Percentiles rank a stretch among this genome's conserved stretches.
Evolutionary conservation across 1,140 invertebrate species (phyloP).

Genomic region (Pseudomyrmex flavicornis): DNA sequence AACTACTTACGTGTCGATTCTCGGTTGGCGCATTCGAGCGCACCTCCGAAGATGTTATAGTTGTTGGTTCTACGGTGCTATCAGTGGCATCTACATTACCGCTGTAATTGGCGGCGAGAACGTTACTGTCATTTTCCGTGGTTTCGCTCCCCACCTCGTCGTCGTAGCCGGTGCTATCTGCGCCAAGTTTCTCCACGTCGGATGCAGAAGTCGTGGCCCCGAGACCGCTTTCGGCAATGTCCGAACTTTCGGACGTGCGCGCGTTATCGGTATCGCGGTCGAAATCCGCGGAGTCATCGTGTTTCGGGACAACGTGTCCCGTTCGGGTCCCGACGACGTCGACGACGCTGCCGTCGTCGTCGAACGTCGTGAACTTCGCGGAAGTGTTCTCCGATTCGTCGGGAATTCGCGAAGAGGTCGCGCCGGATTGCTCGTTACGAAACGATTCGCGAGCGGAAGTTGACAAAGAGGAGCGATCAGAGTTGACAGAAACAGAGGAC

Average conservation of each 20-base stretch:
- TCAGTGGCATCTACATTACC: slow-evolving; percentile 32
- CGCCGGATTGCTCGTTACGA: not conserved
- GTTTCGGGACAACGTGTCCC: not conserved
- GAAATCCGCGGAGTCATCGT: not conserved
- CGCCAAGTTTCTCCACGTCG: slow-evolving; percentile 21
- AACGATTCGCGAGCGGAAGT: slow-evolving; percentile 7
- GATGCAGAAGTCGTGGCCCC: slow-evolving; percentile 10
- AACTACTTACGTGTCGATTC: slow-evolving; percentile 56
- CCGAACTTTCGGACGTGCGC: slow-evolving; percentile 40
- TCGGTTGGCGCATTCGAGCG: not conserved
- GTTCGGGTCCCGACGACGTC: not conserved
- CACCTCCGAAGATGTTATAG: not conserved
- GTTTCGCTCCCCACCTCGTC: not conserved
- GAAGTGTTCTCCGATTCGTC: not conserved
- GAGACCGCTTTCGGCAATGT: slow-evolving; percentile 7
- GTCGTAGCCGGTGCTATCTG: not conserved
- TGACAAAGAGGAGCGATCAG: slow-evolving; percentile 27
- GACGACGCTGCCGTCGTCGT: not conserved
- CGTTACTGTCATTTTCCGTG: not conserved
- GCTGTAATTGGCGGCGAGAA: slow-evolving; percentile 30
- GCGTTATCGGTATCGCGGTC: slow-evolving; percentile 23
- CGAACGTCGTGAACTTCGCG: not conserved
- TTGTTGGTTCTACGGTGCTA: not conserved
- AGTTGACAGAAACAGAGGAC: slow-evolving; percentile 54
- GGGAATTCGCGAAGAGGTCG: not conserved